Base-by-base conservation (phyloP, 2,113 vertebrate species). In the Pomatostomus ruficeps region DNA sequence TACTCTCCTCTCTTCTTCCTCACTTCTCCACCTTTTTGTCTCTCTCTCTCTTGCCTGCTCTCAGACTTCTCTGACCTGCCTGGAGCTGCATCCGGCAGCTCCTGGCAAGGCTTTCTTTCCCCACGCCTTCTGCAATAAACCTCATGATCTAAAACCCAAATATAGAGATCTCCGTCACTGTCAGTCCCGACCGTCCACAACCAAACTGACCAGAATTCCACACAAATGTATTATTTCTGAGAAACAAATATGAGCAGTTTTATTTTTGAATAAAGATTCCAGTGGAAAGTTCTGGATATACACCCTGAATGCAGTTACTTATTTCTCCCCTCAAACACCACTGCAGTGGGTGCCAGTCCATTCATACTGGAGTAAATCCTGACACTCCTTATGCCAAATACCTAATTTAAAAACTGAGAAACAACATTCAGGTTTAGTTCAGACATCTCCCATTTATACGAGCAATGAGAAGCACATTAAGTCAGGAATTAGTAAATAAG, bases 251-350 rank as follows among this genome's bases (percentile, higher is more conserved):
- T 28, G 28, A 57, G 11, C 1, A 4, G 9, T 12, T 85, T 20
- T 26, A 10, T 31, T 74, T 80, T 61, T 48, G 3, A 87, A 18
- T 49, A 68, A 62, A 45, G 11, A 92, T 38, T 49, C 11, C 35
- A 57, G 9, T 28, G 28, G 23, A 58, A 57, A 43, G 14, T 36
- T 63, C n/a, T 57, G 45, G 31, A 28, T 21, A 7, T 7, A 20
- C 1, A 4, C 4, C 7, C 7, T 65, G 20, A 12, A 22, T 29
- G 24, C 0, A 1, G 6, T 11, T 20, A 18, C 6, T 40, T 26
- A 19, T 36, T 77, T 70, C 28, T 84, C 28, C 52, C 21, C 36
- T 51, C 26, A 29, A 71, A 23, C 24, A 52, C 7, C 7, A 40
- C 15, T 61, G 10, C 36, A 55, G 24, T 9, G 9, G 48, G 24